Conservation (phyloP, 2,797 vertebrate genomes). For the Lutra lutra region DNA sequence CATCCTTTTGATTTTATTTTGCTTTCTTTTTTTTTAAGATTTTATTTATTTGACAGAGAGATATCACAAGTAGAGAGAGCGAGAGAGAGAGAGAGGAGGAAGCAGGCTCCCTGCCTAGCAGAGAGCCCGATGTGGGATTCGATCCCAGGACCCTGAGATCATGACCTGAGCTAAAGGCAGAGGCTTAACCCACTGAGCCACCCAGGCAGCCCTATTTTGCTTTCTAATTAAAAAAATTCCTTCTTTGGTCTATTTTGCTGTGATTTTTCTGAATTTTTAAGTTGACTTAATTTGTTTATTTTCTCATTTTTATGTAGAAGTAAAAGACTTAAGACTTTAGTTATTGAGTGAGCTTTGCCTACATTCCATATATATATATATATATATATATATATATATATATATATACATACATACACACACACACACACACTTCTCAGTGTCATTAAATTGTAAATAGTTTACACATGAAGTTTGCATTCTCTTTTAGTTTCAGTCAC, state of each 20-base stretch:
- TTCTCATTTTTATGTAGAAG: neutral
- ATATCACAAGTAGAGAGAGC: no score
- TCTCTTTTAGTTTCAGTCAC: slow-evolving; percentile 3
- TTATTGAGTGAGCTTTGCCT: neutral
- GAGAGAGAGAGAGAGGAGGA: no score
- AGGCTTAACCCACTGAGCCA: no score
- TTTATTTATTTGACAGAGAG: no score
- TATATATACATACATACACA: neutral
- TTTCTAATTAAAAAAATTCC: neutral
- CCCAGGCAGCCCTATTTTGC: neutral
- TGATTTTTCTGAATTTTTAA: neutral
- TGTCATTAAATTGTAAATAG: neutral
- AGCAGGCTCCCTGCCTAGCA: no score
- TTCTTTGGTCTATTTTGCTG: neutral
- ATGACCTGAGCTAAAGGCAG: no score
- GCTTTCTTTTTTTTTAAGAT: neutral
- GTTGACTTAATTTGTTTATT: neutral
- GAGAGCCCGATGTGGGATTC: no score
- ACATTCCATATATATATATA: neutral
- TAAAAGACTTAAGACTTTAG: neutral
- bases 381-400: neutral
- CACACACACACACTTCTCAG: neutral
- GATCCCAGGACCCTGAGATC: no score
- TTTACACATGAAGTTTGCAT: neutral
- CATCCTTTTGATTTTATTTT: neutral